Conservation (phyloP, 2,888 invertebrate genomes). For the Tetragonula carbonaria region DNA sequence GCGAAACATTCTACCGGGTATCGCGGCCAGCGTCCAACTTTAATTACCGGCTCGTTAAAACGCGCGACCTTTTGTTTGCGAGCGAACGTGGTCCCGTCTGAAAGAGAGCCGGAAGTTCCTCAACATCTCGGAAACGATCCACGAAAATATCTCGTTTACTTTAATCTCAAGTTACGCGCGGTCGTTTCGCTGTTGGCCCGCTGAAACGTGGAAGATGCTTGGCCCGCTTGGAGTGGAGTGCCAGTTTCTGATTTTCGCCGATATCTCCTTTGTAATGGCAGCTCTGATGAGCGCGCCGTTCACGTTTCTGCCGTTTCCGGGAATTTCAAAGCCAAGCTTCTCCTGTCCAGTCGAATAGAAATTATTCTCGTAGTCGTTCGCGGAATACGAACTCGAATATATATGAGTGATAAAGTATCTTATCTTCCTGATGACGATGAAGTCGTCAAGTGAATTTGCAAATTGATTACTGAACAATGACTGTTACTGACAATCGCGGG, state of each 20-base stretch:
- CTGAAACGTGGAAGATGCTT: background rate
- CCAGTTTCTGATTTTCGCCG: background rate
- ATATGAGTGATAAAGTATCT: no score
- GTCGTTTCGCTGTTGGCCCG: background rate
- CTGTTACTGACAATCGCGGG: no score
- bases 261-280: background rate
- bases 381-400: no score
- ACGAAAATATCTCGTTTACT: background rate
- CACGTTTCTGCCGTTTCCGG: background rate
- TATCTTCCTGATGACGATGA: no score
- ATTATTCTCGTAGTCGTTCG: no score
- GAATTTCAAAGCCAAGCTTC: background rate
- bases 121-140: background rate
- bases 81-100: background rate
- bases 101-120: background rate
- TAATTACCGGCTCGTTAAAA: slow-evolving; percentile 49
- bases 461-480: no score
- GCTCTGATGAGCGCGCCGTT: background rate
- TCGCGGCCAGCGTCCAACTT: slow-evolving; percentile 52
- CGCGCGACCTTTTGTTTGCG: background rate
- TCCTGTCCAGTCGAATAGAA: no score
- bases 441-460: no score
- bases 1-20: slow-evolving; percentile 41
- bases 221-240: no score
- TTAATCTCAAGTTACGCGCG: no score